A percentile compares a stretch with the other conserved stretches of the same genome.
Evolutionary conservation across 2,888 invertebrate genomes (phyloP).

Genomic region (Rhagophthalmus giganteus): DNA sequence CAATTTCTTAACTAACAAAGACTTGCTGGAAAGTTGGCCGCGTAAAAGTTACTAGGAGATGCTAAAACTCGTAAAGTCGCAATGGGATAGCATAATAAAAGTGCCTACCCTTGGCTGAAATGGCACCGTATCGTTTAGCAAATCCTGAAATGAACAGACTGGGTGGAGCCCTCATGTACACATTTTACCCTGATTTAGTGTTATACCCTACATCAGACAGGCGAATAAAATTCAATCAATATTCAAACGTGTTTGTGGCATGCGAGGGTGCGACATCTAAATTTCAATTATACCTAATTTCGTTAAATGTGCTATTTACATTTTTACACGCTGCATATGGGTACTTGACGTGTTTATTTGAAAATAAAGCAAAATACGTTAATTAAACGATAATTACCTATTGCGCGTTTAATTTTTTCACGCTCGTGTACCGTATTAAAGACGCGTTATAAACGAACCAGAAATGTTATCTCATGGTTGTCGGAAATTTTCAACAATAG

Average conservation of each 20-base stretch:
- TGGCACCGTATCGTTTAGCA: slow-evolving; percentile 23
- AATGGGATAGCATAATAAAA: no score
- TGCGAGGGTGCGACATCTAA: slow-evolving; percentile 9
- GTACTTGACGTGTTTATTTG: background rate
- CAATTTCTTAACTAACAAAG: no score
- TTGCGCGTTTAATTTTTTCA: no score
- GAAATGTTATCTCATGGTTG: no score
- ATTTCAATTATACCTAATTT: slow-evolving; percentile 10
- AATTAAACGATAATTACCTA: background rate
- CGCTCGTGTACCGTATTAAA: no score
- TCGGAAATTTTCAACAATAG: no score
- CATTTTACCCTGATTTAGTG: slow-evolving; percentile 28
- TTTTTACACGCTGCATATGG: background rate
- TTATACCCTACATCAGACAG: slow-evolving; percentile 16
- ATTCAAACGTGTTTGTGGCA: slow-evolving; percentile 24
- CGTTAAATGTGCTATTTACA: background rate
- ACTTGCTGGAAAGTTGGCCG: no score
- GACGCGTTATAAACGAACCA: no score
- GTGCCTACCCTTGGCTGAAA: no score
- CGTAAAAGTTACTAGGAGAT: no score
- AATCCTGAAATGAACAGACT: slow-evolving; percentile 22
- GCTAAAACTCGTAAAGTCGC: no score
- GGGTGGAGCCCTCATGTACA: slow-evolving; percentile 24
- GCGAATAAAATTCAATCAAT: slow-evolving; percentile 26
- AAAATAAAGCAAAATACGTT: background rate